Evolutionary conservation across 2,797 vertebrate genomes (phyloP), one percentile per base, ranked within the genome.

Genomic region (Taeniopygia guttata): DNA sequence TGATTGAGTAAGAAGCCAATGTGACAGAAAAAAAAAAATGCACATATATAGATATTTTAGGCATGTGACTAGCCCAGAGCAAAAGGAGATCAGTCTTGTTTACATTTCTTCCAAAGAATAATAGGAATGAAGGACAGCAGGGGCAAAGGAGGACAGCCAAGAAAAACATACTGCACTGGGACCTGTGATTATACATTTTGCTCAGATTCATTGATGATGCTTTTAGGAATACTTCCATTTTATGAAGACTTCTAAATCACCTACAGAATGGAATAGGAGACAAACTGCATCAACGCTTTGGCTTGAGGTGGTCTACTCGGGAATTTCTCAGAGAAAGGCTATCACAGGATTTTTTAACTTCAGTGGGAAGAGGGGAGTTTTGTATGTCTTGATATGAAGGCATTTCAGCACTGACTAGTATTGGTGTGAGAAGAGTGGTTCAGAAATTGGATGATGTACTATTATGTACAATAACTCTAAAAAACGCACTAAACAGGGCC

Each of bases 401-500:
- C 16, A 32, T 58, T 89, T 58, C 58, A 77, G 26, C 45, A 15
- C 18, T 79, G 43, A 66, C 25, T 77, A 77, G 5, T 16, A 72
- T 20, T 15, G 32, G 11, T 46, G 23, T 21, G 69, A 75, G 49
- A 58, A 20, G 5, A 84, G 10, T 45, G 58, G 20, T 26, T 87
- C 12, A 43, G 25, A 84, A 69, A 55, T 5, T 62, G 42, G 11
- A 68, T 32, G 26, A 34, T n/a, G 15, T 38, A 40, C 19, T 52
- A 21, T n/a, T 86, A 51, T 13, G 17, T 54, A 90, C 11, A 20
- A 30, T 4, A 32, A 18, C 23, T 60, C 15, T 19, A 38, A 86
- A 58, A 58, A 34, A 3, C 0, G 13, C 4, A 11, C 2, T 40
- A 45, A 60, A 30, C 19, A 27, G 7, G 1, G 7, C 22, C 14